Evolutionary conservation across 2,797 vertebrate species (phyloP).

Genomic region (Chrysocyon brachyurus): DNA sequence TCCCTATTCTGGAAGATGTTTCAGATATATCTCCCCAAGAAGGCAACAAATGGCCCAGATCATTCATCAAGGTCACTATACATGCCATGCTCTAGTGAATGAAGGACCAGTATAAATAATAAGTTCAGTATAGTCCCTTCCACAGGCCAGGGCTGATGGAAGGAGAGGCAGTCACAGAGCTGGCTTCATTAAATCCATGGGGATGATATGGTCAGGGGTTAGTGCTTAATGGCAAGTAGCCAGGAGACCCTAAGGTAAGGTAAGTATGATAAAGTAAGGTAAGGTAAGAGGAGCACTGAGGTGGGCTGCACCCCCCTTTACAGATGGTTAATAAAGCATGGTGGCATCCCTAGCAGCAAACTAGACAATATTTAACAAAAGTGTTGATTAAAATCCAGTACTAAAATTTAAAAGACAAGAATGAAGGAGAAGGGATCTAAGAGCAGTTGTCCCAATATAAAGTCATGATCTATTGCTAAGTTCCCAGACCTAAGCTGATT

Average conservation of each 20-base stretch:
- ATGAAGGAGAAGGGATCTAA: not conserved
- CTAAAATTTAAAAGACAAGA: not conserved
- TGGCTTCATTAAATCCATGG: not conserved
- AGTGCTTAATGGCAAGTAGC: not conserved
- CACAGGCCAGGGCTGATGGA: not conserved
- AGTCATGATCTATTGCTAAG: not conserved
- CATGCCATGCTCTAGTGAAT: not conserved
- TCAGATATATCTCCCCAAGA: not conserved
- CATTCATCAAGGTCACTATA: not conserved
- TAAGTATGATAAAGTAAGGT: not conserved
- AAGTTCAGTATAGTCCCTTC: not conserved
- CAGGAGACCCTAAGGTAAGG: not conserved
- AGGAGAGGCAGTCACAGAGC: not conserved
- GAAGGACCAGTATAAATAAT: not conserved
- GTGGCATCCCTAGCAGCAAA: not conserved
- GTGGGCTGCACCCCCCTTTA: not conserved
- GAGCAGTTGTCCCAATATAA: not conserved
- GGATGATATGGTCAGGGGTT: not conserved
- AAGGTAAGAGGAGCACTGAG: not conserved
- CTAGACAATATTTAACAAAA: not conserved
- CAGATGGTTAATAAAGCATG: not conserved
- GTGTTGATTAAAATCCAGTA: not conserved
- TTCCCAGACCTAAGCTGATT: not conserved
- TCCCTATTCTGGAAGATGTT: not conserved
- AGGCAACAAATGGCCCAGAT: not conserved